phyloP scores from a whole-genome alignment of 2,888 invertebrate genomes.

The Himalopsyche anomala region DNA sequence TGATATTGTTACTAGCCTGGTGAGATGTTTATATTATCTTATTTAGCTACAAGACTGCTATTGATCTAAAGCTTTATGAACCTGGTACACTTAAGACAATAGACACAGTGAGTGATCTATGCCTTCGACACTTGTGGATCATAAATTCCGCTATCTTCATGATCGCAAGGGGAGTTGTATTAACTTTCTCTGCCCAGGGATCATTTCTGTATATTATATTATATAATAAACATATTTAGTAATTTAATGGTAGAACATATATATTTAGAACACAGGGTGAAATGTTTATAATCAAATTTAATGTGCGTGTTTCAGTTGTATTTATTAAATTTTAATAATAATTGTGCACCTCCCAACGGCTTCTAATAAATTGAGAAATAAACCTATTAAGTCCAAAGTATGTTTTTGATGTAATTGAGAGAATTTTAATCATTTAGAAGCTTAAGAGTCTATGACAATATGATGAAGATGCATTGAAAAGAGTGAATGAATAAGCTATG shows the following conservation, averaged over 20 bases:
- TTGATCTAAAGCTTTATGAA: constrained; percentile 46
- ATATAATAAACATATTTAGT: constrained; percentile 11
- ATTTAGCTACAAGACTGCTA: constrained; percentile 61
- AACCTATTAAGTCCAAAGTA: too few relatives aligned
- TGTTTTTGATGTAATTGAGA: too few relatives aligned
- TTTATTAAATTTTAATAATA: background rate
- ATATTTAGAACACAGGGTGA: constrained; percentile 42
- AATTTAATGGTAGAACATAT: constrained; percentile 1
- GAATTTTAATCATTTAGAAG: too few relatives aligned
- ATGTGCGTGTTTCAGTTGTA: background rate
- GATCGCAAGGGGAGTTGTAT: constrained; percentile 32
- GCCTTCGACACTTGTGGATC: constrained; percentile 40
- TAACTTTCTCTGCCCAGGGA: constrained; percentile 43
- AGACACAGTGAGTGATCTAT: constrained; percentile 45
- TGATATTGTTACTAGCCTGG: constrained; percentile 56
- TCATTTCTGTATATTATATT: constrained; percentile 11
- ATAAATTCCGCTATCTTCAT: constrained; percentile 38
- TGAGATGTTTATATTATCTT: constrained; percentile 45
- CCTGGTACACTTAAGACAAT: constrained; percentile 49
- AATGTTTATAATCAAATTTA: constrained; percentile 5
- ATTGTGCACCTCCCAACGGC: too few relatives aligned
- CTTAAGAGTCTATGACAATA: too few relatives aligned
- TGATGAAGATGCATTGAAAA: too few relatives aligned
- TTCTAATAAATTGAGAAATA: too few relatives aligned
- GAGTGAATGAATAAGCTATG: too few relatives aligned